Conservation (phyloP, 1,140 invertebrate genomes). For the Neodiprion lecontei region DNA sequence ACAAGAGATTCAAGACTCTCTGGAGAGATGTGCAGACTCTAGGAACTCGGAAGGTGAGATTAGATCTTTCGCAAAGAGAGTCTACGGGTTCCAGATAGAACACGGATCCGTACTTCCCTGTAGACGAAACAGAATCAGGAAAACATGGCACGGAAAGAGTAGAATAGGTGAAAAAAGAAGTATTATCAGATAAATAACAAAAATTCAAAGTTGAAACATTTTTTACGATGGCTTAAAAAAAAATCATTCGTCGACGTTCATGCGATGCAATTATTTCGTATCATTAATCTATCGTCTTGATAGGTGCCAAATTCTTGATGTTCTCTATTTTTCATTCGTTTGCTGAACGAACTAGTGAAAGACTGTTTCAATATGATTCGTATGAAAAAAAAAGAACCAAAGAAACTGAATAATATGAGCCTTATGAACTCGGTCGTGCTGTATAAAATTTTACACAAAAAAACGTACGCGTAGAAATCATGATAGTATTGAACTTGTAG, state of each 20-base stretch:
- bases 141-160: too few species aligned
- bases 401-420: neutral
- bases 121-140: too few species aligned
- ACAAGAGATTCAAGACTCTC: neutral
- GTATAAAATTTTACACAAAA: conserved; percentile 21
- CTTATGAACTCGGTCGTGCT: too few species aligned
- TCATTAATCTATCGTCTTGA: too few species aligned
- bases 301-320: too few species aligned
- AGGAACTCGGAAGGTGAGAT: neutral
- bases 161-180: too few species aligned
- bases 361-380: neutral
- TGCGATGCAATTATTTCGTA: too few species aligned
- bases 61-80: neutral
- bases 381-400: neutral
- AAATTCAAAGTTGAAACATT: too few species aligned
- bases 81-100: neutral
- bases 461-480: conserved; percentile 5
- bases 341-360: neutral
- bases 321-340: too few species aligned
- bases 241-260: too few species aligned
- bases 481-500: conserved; percentile 34
- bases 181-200: too few species aligned
- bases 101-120: neutral
- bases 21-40: neutral
- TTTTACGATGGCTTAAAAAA: too few species aligned